A percentile compares a stretch with the other conserved stretches of the same genome.
Conservation (phyloP, 2,888 invertebrate genomes). For the Chirona hameri region DNA sequence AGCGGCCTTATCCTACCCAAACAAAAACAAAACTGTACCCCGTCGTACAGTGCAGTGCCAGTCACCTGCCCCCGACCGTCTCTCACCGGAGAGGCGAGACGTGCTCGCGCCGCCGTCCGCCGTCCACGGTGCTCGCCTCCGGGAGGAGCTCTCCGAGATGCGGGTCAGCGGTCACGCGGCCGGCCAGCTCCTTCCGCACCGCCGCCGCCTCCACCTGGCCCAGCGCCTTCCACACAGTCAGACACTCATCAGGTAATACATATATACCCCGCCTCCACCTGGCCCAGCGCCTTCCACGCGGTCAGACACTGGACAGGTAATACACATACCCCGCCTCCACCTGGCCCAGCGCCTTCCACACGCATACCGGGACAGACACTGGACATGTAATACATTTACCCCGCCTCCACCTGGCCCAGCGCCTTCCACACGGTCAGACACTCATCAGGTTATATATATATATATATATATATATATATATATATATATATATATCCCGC, state of each 20-base stretch:
- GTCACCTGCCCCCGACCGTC: too few species aligned
- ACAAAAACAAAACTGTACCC: too few species aligned
- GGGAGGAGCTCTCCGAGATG: conserved; percentile 22
- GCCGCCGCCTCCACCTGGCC: not conserved
- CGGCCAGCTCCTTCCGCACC: not conserved
- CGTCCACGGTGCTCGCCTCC: not conserved
- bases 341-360: not conserved
- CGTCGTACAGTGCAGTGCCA: too few species aligned
- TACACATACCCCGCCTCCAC: not conserved
- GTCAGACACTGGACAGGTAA: not conserved
- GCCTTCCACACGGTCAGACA: not conserved
- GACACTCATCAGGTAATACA: not conserved
- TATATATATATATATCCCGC: not conserved
- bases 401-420: not conserved
- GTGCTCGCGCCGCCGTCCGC: not conserved
- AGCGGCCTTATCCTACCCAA: too few species aligned
- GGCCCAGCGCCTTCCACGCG: not conserved
- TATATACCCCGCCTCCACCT: not conserved
- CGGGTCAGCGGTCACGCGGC: not conserved
- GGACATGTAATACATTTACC: not conserved
- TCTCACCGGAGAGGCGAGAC: conserved; percentile 7
- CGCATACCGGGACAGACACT: too few species aligned
- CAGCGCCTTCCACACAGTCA: not conserved
- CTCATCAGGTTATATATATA: not conserved
- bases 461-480: too few species aligned